Base-by-base conservation (phyloP, 2,797 vertebrate genomes). In the Myiotriccus ornatus region DNA sequence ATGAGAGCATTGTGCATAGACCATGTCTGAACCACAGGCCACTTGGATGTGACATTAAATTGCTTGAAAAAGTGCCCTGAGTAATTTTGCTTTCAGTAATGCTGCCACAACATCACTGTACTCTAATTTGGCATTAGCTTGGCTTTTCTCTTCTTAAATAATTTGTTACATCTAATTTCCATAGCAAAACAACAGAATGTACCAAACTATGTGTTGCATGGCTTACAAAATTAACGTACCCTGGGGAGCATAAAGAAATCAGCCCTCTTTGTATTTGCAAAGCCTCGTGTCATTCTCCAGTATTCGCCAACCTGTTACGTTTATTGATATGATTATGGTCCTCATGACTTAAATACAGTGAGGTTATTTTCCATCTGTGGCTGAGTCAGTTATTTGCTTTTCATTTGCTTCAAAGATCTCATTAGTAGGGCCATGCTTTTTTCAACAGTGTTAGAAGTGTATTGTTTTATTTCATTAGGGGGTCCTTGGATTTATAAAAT, bases 41-140 rank as follows among this genome's bases (percentile, higher is more conserved):
- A 0, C 39, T 56, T 89, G 11, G 28, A 14, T 6, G 0, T 55
- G 52, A 41, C 1, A 0, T 37, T 78, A 57, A 65, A 7, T 50
- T 70, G n/a, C 62, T 75, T 75, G 67, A 50, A 68, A 85, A 92
- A 11, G 7, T 83, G 59, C 25, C 30, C 67, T 21, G 43, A 27
- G 37, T n/a, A 52, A 35, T 63, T 85, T 21, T 21, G 30, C 44
- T 80, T 91, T 87, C 43, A 77, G 43, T 80, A 91, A 47, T 19
- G 2, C 34, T 56, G 23, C 46, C 37, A 7, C 62, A 46, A 6
- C 44, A 34, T 32, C 55, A 6, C 24, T 47, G 20, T 57, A 7
- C 75, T 83, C 35, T 70, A 12, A 46, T 70, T 65, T 82, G n/a
- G 34, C 76, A 62, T 76, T 41, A 57, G 25, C 39, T 79, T 75